These are phyloP conservation scores for Melangyna quadrimaculata DNA, from an alignment of 2,888 invertebrate species.

Conservation along the genomic window DNA sequence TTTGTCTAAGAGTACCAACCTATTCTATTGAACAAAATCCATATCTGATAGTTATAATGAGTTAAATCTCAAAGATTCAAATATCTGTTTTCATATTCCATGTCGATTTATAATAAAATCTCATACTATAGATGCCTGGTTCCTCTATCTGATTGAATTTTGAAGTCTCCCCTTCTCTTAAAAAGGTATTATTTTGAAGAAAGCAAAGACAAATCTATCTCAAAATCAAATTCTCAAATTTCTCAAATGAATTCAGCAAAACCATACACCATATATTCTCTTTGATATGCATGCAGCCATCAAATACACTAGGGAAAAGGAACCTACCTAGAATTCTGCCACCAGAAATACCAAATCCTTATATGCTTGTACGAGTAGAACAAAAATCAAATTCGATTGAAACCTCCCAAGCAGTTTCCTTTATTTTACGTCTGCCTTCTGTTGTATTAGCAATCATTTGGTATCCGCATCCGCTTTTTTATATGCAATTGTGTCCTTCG, in stretches of 20 bases:
- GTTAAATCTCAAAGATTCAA: background rate
- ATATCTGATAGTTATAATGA: no score
- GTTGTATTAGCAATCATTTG: conserved; percentile 20
- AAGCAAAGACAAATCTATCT: background rate
- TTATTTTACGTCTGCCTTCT: background rate
- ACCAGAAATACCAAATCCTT: background rate
- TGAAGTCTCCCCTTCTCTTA: background rate
- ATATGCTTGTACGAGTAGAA: background rate
- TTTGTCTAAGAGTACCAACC: no score
- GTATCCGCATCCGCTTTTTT: background rate
- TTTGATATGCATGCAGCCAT: background rate
- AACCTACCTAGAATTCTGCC: background rate
- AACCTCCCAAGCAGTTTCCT: background rate
- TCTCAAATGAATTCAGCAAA: background rate
- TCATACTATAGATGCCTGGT: background rate
- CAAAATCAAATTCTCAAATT: background rate
- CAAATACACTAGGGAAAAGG: background rate
- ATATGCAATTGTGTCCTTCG: background rate
- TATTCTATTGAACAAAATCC: no score
- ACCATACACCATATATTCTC: background rate
- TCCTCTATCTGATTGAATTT: background rate
- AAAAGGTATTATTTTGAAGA: background rate
- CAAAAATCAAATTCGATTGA: conserved; percentile 8
- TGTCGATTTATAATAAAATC: background rate
- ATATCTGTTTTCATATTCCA: background rate